Base-by-base conservation (phyloP, 2,888 invertebrate genomes). In the Ptycholaimellus sp. region DNA sequence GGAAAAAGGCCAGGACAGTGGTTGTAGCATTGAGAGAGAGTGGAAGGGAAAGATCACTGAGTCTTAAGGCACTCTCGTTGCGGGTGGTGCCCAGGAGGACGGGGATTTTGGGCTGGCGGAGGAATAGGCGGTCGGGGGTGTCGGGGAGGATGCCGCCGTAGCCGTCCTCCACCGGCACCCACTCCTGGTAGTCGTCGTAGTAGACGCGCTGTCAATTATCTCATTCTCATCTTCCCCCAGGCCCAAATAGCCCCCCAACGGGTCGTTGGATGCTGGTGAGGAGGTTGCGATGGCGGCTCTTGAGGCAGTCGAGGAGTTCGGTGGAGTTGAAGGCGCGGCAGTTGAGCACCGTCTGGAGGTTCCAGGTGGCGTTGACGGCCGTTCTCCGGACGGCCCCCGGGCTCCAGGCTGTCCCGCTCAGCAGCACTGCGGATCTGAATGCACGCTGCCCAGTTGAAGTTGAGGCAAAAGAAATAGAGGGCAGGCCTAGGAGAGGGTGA, bases 361-460 rank as follows among this genome's bases (percentile, higher is more conserved):
- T 47, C 51, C 49, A 50, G 2, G 56, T 56, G 17, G 55, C 57
- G 41, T 57, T 57, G 27, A 53, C 44, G 32, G 56, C 51, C 5
- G 54, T 48, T 28, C 52, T 47, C 5, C 56, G 39, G 3, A 56
- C 54, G 9, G 46, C 42, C 5, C 56, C 56, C 2, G 56, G 56
- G 16, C 48, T 50, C 2, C 57, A 40, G 9, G 54, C 54, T 4
- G 54, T 50, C 2, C 56, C 56, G 11, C 51, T 52, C 52, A 56
- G 48, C 14, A 56, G 43, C n/a, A 56, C 38, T 2, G 54, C 46
- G n/a, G n/a, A n/a, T n/a, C n/a, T n/a, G n/a, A n/a, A n/a, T n/a
- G n/a, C n/a, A n/a, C n/a, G n/a, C n/a, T n/a, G n/a, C n/a, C n/a
- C n/a, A n/a, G n/a, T n/a, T n/a, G n/a, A n/a, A n/a, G n/a, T n/a